Percentiles rank a stretch among this genome's conserved stretches.
phyloP scores from a whole-genome alignment of 2,113 vertebrate genomes.

The Melanerpes aurifrons region DNA sequence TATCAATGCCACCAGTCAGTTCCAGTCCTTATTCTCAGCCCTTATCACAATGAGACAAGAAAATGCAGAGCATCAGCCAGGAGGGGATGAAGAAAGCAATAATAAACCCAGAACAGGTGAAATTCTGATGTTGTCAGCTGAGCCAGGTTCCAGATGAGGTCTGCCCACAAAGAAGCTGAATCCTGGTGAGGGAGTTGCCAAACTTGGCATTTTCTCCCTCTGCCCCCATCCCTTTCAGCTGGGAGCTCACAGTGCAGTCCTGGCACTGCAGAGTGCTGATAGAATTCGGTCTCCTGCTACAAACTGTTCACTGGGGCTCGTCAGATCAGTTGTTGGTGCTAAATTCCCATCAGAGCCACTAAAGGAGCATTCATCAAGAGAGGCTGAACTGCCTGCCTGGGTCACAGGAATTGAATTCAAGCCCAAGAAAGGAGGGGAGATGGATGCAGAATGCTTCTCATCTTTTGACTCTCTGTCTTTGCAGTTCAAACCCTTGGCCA shows the following conservation, averaged over 20 bases:
- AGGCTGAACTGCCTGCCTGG: conserved; percentile 45
- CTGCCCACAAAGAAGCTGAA: conserved; percentile 33
- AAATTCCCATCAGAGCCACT: conserved; percentile 69
- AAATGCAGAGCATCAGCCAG: conserved; percentile 28
- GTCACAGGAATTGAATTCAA: conserved; percentile 69
- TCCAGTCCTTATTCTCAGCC: conserved; percentile 23
- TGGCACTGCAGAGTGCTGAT: conserved; percentile 56
- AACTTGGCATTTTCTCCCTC: conserved; percentile 12
- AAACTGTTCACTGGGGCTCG: conserved; percentile 57
- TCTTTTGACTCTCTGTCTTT: neutral
- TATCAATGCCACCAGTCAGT: conserved; percentile 38
- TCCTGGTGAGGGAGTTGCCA: conserved; percentile 35
- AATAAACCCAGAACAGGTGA: neutral
- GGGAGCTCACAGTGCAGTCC: conserved; percentile 12
- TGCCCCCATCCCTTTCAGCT: neutral
- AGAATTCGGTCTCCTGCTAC: conserved; percentile 59
- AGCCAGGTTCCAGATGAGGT: conserved; percentile 41
- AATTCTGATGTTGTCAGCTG: conserved; percentile 68
- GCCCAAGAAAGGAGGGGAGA: conserved; percentile 23
- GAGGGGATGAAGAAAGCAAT: neutral
- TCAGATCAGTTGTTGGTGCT: conserved; percentile 62
- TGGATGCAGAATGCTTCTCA: conserved; percentile 37
- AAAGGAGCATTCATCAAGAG: conserved; percentile 66
- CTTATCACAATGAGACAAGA: conserved; percentile 44
- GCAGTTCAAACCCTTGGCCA: neutral